These are phyloP conservation scores for Eilema depressum DNA, from an alignment of 2,888 invertebrate genomes.

Conservation along the genomic window DNA sequence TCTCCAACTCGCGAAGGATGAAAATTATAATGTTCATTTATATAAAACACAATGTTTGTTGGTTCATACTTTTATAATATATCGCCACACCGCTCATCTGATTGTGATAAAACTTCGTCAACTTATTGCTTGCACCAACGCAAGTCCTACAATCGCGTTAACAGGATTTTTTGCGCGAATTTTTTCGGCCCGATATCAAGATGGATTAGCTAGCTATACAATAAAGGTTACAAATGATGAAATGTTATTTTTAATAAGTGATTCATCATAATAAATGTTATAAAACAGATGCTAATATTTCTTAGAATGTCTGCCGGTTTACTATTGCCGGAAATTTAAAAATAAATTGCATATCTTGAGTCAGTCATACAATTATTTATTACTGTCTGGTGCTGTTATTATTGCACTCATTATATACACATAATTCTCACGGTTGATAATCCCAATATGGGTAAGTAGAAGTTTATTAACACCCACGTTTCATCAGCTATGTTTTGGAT, in stretches of 20 bases:
- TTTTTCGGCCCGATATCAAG: too few relatives aligned
- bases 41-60: too few relatives aligned
- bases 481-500: neutral
- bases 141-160: too few relatives aligned
- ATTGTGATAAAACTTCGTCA: too few relatives aligned
- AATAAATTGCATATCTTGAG: neutral
- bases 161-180: too few relatives aligned
- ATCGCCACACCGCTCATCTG: too few relatives aligned
- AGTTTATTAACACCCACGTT: neutral
- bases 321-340: slow-evolving; percentile 1
- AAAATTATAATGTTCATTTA: too few relatives aligned
- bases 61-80: too few relatives aligned
- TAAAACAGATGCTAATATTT: neutral
- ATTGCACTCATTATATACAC: neutral
- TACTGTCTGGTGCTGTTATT: neutral
- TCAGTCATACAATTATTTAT: slow-evolving; percentile 1
- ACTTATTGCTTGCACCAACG: too few relatives aligned
- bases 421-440: neutral
- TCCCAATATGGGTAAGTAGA: neutral
- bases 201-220: neutral
- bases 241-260: neutral
- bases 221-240: neutral
- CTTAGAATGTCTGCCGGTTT: neutral
- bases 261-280: neutral
- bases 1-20: too few relatives aligned